Evolutionary conservation across 2,888 invertebrate genomes (phyloP).

Genomic region (Lepetodrilus schrolli): DNA sequence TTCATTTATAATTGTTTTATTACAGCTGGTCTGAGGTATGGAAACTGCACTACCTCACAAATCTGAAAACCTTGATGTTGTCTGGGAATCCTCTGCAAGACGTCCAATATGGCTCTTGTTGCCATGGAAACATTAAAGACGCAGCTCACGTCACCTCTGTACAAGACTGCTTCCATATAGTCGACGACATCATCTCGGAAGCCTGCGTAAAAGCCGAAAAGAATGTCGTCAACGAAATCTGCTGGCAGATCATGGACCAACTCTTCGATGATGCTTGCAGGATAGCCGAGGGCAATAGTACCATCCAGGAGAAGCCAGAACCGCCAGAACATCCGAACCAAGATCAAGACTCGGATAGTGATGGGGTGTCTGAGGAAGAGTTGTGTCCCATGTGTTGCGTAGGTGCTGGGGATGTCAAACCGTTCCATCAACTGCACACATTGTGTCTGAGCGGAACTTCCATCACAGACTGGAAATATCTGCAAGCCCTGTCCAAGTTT

Average conservation of each 20-base stretch:
- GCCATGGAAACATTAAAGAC: neutral
- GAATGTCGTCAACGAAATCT: neutral
- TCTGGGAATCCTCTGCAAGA: slow-evolving; percentile 65
- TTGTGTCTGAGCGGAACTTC: slow-evolving; percentile 66
- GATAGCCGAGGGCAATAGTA: neutral
- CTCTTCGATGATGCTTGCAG: neutral
- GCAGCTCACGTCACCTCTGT: neutral
- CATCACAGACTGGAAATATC: slow-evolving; percentile 56
- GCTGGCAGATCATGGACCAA: neutral
- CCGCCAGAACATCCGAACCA: neutral
- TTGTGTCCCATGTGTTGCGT: neutral
- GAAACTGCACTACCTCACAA: slow-evolving; percentile 58
- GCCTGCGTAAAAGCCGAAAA: slow-evolving; percentile 7
- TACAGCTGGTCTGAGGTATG: slow-evolving; percentile 67
- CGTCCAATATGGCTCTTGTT: slow-evolving; percentile 48
- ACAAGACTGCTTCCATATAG: slow-evolving; percentile 28
- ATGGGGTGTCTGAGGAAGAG: neutral
- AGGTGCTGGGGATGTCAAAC: slow-evolving; percentile 15
- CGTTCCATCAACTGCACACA: slow-evolving; percentile 53
- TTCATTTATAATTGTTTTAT: neutral
- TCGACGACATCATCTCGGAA: slow-evolving; percentile 30
- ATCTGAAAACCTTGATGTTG: slow-evolving; percentile 60
- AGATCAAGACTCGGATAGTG: neutral
- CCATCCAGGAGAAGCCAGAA: neutral
- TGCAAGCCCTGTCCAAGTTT: slow-evolving; percentile 54